These are phyloP conservation scores for Lycaena phlaeas DNA, from an alignment of 2,888 invertebrate genomes.

Conservation along the genomic window DNA sequence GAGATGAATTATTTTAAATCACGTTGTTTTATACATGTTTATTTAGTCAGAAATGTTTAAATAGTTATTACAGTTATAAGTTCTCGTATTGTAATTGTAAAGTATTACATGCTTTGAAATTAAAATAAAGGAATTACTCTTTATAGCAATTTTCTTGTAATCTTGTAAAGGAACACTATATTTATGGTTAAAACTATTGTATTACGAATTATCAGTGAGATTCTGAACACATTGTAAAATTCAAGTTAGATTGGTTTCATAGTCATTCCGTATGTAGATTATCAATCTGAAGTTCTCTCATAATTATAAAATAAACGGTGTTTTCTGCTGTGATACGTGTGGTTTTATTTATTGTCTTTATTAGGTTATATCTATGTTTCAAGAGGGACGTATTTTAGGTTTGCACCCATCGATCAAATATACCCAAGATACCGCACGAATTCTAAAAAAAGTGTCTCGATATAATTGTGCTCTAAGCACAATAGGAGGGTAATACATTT, in stretches of 20 bases:
- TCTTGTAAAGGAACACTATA: constrained; percentile 56
- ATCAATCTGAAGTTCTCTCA: constrained; percentile 74
- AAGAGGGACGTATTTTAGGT: too few relatives aligned
- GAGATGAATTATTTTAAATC: constrained; percentile 49
- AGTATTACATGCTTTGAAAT: constrained; percentile 10
- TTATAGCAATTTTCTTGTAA: constrained; percentile 53
- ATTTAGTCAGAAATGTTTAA: constrained; percentile 63
- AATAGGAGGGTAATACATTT: too few relatives aligned
- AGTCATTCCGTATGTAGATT: constrained; percentile 73
- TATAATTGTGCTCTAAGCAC: too few relatives aligned
- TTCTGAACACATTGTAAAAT: constrained; percentile 59
- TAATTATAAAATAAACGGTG: constrained; percentile 75
- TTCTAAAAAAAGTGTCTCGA: too few relatives aligned
- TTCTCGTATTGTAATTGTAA: constrained; percentile 52
- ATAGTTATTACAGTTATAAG: constrained; percentile 56
- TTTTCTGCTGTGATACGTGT: constrained; percentile 64
- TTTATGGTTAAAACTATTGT: constrained; percentile 26
- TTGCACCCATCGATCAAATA: too few relatives aligned
- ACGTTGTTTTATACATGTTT: constrained; percentile 58
- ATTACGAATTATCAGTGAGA: constrained; percentile 47
- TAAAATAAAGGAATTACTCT: constrained; percentile 44
- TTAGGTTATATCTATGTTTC: too few relatives aligned
- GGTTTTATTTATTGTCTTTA: too few relatives aligned
- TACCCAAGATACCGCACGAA: too few relatives aligned
- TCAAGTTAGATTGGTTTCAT: constrained; percentile 71